Base-by-base conservation (phyloP, 2,797 vertebrate species). In the Rhinella marina region DNA sequence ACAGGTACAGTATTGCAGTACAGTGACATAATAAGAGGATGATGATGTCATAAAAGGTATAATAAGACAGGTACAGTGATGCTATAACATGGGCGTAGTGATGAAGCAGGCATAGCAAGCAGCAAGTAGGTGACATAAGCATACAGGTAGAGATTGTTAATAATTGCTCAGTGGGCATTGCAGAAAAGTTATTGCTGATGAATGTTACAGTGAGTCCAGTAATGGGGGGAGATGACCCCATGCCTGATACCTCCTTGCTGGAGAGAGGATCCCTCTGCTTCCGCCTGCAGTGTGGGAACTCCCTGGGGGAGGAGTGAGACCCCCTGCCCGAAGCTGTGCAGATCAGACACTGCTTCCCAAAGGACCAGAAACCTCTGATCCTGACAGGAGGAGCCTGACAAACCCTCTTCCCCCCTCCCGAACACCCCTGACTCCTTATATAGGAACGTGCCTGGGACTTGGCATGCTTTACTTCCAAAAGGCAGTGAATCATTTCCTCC, bases 351-450 rank as follows among this genome's bases (percentile, higher is more conserved):
- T 82, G 84, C 79, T 86, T 89, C 88, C 88, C 88, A 89, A 48
- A 89, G 84, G 84, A 86, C 57, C 84, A 77, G 50, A 82, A 86
- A 68, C 88, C 84, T 88, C 66, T 82, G 88, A 88, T 88, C 88
- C 84, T 57, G 52, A 85, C 82, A 85, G 82, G 83, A 88, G 83
- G 83, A 88, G 77, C 87, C 41, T 85, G 21, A n/a, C 90, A 91
- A 89, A 86, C 91, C 90, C 88, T 90, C 90, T 17, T 92, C 90
- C 90, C 88, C 88, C 89, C 90, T 21, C 19, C 72, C 27, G 87
- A 72, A 88, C 90, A 91, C 88, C 86, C 90, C 86, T 86, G 90
- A 92, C 88, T 91, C 91, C 88, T 27, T 81, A 89, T 90, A 91
- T 92, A 88, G 89, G 89, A 91, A 90, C 88, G 85, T 91, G 90